These are phyloP conservation scores for Eupithecia centaureata DNA, from an alignment of 2,888 invertebrate species.

Conservation along the genomic window DNA sequence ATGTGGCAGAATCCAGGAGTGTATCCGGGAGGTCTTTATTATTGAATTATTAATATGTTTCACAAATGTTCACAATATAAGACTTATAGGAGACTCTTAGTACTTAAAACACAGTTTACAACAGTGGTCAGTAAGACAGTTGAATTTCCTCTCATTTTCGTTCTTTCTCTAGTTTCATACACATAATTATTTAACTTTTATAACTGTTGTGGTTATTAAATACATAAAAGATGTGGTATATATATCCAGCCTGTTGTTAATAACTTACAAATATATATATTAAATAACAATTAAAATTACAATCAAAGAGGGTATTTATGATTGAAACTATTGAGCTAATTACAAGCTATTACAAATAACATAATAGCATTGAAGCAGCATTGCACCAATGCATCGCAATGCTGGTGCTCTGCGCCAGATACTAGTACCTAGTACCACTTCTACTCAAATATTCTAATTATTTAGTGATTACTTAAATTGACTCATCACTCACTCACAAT, in stretches of 20 bases:
- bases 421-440: no score
- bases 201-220: neutral
- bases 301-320: no score
- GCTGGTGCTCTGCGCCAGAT: no score
- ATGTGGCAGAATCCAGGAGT: slow-evolving; percentile 81
- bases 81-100: slow-evolving; percentile 13
- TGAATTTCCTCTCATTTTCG: neutral
- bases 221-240: neutral
- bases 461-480: neutral
- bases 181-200: neutral
- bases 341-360: no score
- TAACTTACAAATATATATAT: neutral
- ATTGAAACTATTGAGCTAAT: no score
- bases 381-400: no score
- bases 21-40: slow-evolving; percentile 74
- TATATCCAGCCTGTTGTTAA: neutral
- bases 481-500: neutral
- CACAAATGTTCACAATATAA: slow-evolving; percentile 35
- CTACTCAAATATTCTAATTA: no score
- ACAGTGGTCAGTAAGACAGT: no score
- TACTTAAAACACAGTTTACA: neutral
- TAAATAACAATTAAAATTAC: neutral
- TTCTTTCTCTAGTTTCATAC: neutral
- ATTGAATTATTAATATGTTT: slow-evolving; percentile 30
- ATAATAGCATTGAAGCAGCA: no score